Percentiles rank a stretch among this genome's conserved stretches.
These are phyloP conservation scores for Tragelaphus imberbis DNA, from an alignment of 2,113 vertebrate genomes.

Conservation along the genomic window DNA sequence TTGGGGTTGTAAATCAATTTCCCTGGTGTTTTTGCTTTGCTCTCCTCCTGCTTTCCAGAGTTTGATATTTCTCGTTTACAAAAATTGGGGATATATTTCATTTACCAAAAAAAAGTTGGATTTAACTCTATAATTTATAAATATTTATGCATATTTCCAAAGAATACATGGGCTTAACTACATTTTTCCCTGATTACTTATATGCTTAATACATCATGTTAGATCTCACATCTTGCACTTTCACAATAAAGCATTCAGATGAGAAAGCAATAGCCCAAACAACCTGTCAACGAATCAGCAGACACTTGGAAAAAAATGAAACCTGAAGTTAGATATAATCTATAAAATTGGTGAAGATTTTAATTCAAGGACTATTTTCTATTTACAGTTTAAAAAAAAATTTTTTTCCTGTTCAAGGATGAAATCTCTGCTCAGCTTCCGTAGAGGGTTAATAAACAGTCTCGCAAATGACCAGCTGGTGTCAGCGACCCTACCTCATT, in stretches of 20 bases:
- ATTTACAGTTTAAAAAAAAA: background rate
- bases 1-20: slow-evolving; percentile 60
- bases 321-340: slow-evolving; percentile 51
- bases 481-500: background rate
- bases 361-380: slow-evolving; percentile 27
- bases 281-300: slow-evolving; percentile 63
- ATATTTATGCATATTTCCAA: slow-evolving; percentile 83
- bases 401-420: background rate
- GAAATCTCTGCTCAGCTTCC: slow-evolving; percentile 3
- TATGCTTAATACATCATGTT: slow-evolving; percentile 77
- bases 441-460: background rate
- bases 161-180: slow-evolving; percentile 78
- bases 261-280: slow-evolving; percentile 66
- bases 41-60: slow-evolving; percentile 66
- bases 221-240: slow-evolving; percentile 73
- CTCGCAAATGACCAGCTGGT: background rate
- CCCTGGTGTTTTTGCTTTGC: slow-evolving; percentile 57
- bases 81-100: slow-evolving; percentile 74
- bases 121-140: slow-evolving; percentile 81
- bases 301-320: slow-evolving; percentile 29
- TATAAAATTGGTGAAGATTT: slow-evolving; percentile 45
- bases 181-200: slow-evolving; percentile 81
- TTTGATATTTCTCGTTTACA: slow-evolving; percentile 70
- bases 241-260: slow-evolving; percentile 75
- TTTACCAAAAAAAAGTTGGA: slow-evolving; percentile 78